Base-by-base conservation (phyloP, 2,113 vertebrate genomes). In the Gorsachius goisagi region DNA sequence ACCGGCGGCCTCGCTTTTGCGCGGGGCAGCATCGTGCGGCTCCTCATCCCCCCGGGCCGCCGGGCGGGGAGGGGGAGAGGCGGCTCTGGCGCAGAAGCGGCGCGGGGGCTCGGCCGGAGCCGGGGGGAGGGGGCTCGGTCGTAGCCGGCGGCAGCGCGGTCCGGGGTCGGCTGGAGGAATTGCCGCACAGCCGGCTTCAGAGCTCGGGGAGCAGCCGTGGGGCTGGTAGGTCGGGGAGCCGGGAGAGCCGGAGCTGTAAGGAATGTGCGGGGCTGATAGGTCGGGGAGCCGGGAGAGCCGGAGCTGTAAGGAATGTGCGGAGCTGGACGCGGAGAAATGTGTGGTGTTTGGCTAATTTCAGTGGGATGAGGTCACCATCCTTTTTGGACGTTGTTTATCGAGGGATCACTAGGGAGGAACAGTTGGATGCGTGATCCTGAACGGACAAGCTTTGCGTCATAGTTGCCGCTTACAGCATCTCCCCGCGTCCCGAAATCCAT, bases 341-440 rank as follows among this genome's bases (percentile, higher is more conserved):
- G 90, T 93, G 86, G 83, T 94, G 96, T 91, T 95, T 92, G 97
- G 92, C 87, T 92, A 81, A 94, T 96, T 96, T 96, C 94, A 96
- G 80, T 62, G 92, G 66, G 88, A 92, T 97, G 96, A 97, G 90
- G 90, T 97, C 92, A 94, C 73, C 89, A 18, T 94, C 89, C 95
- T 85, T 94, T 93, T 89, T 90, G 90, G 90, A 96, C 86, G 63
- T 87, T 96, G 90, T 97, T 93, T 95, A 80, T 93, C 24, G 53
- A 93, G 93, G 95, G 89, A 94, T 96, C 91, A 37, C 90, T 93
- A 94, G 79, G 93, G 92, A 92, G 88, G 89, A 96, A 87, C 80
- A 75, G 73, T 84, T 90, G 94, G 89, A 81, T 97, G 94, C 88
- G 94, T 89, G 96, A 92, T 91, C 95, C 95, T 85, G 89, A 95